Conservation (phyloP, 2,888 invertebrate genomes). For the Harmothoe impar region DNA sequence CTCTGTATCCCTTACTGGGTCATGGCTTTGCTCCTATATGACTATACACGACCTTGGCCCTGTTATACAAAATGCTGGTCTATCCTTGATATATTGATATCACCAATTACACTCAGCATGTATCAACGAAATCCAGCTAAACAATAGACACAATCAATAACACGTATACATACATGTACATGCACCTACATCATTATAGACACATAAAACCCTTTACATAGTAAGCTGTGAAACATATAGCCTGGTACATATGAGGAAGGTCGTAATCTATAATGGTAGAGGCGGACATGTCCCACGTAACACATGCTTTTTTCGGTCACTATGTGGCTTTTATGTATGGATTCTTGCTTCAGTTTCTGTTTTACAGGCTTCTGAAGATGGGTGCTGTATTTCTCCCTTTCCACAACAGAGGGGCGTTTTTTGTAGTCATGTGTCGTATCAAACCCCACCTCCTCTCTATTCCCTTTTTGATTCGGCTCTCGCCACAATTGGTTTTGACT, state of each 20-base stretch:
- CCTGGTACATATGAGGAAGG: no score
- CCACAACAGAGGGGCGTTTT: not conserved
- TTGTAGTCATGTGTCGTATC: not conserved
- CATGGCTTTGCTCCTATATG: no score
- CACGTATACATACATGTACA: not conserved
- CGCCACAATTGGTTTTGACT: conserved; percentile 50
- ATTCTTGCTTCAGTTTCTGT: not conserved
- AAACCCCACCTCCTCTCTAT: not conserved
- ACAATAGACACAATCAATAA: no score
- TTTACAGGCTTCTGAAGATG: not conserved
- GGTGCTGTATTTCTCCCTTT: not conserved
- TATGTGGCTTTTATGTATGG: not conserved
- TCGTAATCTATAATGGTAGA: no score
- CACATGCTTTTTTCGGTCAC: not conserved
- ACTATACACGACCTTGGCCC: no score
- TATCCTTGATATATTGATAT: no score
- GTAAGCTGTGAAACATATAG: not conserved
- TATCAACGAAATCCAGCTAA: no score
- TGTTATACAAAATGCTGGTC: no score
- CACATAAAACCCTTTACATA: not conserved
- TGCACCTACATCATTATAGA: not conserved
- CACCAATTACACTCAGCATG: no score
- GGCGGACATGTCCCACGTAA: no score
- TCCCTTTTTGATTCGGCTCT: conserved; percentile 6
- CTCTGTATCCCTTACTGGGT: no score